Base-by-base conservation (phyloP, 2,888 invertebrate genomes). In the Cephus runcator region DNA sequence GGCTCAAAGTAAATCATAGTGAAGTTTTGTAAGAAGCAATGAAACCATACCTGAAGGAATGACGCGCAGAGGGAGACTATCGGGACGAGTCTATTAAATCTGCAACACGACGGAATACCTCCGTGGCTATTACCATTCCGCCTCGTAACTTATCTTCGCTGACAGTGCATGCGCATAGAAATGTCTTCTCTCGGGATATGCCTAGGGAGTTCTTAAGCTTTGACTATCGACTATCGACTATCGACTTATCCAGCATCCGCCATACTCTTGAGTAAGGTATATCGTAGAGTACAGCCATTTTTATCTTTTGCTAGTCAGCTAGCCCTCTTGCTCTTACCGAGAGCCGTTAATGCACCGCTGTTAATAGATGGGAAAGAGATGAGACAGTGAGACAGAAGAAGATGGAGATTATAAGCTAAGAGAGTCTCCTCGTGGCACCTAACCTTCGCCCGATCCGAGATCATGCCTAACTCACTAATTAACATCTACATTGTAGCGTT, bases 21-120 rank as follows among this genome's bases (percentile, higher is more conserved):
- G 31, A 31, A 34, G 71, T 34, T 31, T 71, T 31, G 71, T 31
- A 34, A 34, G 71, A 71, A 34, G 71, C 56, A 56, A 56, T 15
- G 56, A 56, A 34, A 34, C 33, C 71, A 71, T 33, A 34, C 81
- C 79, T 80, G 83, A 74, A 82, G 79, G 84, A 85, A 82, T 84
- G 86, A 87, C 87, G 85, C 83, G 82, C 81, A 81, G 56, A 56
- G 56, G 56, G 56, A 56, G 82, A 79, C 84, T 86, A 88, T 88
- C 87, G 85, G 83, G 85, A 88, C 86, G 87, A 88, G 88, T 88
- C 88, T 88, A 88, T 88, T 88, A 87, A 88, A 88, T 87, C 85
- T 83, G 83, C 85, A 83, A 83, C 81, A 83, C 83, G 84, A 84
- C 81, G 83, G 83, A 86, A 87, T 86, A 83, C 79, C 82, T 81